Conservation (phyloP, 2,113 vertebrate genomes). For the Apaloderma vittatum region DNA sequence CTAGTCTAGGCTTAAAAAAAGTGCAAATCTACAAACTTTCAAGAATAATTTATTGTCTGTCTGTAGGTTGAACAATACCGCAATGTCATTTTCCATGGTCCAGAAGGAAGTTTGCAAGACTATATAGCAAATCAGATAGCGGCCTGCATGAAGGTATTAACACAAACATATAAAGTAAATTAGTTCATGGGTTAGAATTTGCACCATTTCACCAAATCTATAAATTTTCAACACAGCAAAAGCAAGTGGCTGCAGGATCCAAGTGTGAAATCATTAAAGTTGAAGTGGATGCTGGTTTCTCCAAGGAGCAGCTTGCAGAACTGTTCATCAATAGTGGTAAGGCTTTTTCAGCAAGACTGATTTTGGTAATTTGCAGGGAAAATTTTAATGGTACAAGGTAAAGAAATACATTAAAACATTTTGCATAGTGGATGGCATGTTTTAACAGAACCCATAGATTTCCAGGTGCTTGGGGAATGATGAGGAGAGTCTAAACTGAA, state of each 20-base stretch:
- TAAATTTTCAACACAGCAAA: constrained; percentile 81
- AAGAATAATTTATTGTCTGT: constrained; percentile 22
- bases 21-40: not conserved
- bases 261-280: constrained; percentile 89
- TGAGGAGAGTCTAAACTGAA: not conserved
- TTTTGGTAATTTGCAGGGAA: not conserved
- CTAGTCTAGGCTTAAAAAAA: not conserved
- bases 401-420: not conserved
- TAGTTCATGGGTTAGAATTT: not conserved
- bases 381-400: not conserved
- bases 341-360: not conserved
- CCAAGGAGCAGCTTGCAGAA: constrained; percentile 91
- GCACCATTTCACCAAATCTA: not conserved
- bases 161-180: not conserved
- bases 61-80: constrained; percentile 92
- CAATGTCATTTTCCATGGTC: constrained; percentile 93
- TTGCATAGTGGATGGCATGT: not conserved
- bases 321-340: constrained; percentile 91
- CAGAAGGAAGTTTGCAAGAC: constrained; percentile 94
- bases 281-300: constrained; percentile 87
- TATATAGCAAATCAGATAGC: constrained; percentile 89
- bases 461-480: not conserved
- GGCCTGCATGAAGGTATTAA: constrained; percentile 87
- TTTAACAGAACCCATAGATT: not conserved
- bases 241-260: constrained; percentile 86